Conservation (phyloP, 2,113 vertebrate genomes). For the Lanius collurio region DNA sequence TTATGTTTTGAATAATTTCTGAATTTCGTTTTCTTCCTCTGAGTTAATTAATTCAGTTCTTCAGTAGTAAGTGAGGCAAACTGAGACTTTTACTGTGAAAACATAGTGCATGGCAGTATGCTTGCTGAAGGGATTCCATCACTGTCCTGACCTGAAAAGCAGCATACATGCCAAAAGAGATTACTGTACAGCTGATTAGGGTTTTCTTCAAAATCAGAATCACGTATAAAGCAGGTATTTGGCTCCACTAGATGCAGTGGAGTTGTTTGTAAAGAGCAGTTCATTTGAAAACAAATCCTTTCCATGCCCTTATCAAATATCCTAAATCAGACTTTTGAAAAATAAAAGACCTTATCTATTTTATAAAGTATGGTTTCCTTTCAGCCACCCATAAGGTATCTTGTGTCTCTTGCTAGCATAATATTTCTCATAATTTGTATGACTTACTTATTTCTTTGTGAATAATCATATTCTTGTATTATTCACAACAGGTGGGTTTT, state of each 20-base stretch:
- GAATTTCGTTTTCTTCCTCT: neutral
- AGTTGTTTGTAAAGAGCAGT: neutral
- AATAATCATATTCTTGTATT: neutral
- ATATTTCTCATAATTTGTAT: neutral
- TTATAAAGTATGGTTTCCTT: neutral
- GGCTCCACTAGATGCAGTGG: neutral
- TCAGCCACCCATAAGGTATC: neutral
- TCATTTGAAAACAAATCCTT: neutral
- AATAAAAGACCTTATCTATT: neutral
- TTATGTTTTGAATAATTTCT: neutral
- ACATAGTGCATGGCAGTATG: neutral
- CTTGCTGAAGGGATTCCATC: neutral
- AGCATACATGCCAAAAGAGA: neutral
- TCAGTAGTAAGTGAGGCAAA: neutral
- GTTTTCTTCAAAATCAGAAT: neutral
- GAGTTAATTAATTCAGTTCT: neutral
- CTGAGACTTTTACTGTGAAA: neutral
- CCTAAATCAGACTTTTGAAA: neutral
- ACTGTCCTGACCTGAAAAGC: neutral
- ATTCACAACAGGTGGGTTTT: slow-evolving; percentile 88
- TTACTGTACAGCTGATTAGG: neutral
- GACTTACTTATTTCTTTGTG: neutral
- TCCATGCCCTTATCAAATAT: neutral
- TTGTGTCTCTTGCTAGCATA: neutral
- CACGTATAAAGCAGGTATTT: neutral